Percentiles rank a stretch among this genome's conserved stretches.
phyloP scores from a whole-genome alignment of 1,140 invertebrate genomes.

The Vollenhovia emeryi region DNA sequence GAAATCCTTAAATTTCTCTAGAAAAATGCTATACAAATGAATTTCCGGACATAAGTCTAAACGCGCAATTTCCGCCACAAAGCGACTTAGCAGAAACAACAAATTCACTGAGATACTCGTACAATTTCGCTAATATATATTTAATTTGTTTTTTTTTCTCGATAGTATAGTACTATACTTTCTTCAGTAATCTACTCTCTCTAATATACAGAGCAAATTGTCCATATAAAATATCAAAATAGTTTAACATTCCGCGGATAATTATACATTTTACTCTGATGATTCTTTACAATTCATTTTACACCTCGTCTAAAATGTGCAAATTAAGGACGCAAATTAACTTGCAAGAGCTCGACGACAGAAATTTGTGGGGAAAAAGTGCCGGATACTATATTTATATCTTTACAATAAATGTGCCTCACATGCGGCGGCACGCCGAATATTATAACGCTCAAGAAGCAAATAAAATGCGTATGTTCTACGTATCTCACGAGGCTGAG shows the following conservation, averaged over 20 bases:
- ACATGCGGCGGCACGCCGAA: background rate
- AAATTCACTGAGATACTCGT: constrained; percentile 18
- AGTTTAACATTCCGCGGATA: constrained; percentile 69
- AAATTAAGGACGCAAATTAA: constrained; percentile 56
- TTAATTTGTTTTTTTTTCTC: constrained; percentile 51
- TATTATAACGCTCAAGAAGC: background rate
- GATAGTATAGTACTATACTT: constrained; percentile 74
- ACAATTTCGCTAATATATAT: constrained; percentile 46
- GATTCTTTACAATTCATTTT: constrained; percentile 62
- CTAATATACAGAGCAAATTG: constrained; percentile 71
- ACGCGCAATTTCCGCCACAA: constrained; percentile 8
- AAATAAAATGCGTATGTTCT: background rate
- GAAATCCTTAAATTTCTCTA: background rate
- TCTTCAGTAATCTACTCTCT: constrained; percentile 70
- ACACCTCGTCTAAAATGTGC: constrained; percentile 42
- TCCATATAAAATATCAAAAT: constrained; percentile 75
- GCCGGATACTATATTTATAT: constrained; percentile 50
- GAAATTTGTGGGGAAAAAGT: constrained; percentile 66
- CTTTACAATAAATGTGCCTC: background rate
- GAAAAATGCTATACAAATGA: background rate
- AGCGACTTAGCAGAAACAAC: constrained; percentile 53
- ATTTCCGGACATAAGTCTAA: background rate
- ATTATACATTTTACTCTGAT: constrained; percentile 62
- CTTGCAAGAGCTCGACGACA: constrained; percentile 53
- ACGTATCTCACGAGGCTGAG: background rate